Conservation (phyloP, 1,140 invertebrate species). For the Trissolcus basalis region DNA sequence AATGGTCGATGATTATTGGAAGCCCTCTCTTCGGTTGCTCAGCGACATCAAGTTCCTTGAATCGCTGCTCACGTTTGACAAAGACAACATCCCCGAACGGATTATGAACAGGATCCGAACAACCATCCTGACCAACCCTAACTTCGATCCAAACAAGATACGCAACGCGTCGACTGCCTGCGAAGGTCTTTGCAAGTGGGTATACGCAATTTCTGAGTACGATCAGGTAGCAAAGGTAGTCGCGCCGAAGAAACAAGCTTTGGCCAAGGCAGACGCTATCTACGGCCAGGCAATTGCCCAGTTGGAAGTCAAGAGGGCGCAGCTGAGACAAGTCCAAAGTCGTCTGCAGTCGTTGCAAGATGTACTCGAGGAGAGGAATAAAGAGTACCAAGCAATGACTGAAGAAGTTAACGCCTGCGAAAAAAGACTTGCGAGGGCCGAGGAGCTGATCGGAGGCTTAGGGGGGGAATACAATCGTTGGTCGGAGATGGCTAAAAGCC, state of each 20-base stretch:
- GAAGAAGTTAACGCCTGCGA: constrained; percentile 91
- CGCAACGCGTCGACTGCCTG: constrained; percentile 85
- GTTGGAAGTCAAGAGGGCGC: constrained; percentile 85
- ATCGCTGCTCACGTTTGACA: constrained; percentile 89
- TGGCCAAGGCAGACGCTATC: constrained; percentile 85
- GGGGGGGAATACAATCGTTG: constrained; percentile 90
- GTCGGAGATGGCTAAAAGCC: constrained; percentile 84
- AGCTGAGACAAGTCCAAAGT: constrained; percentile 82
- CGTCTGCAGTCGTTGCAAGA: constrained; percentile 80
- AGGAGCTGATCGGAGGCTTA: constrained; percentile 90
- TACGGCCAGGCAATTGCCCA: constrained; percentile 82
- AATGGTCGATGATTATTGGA: constrained; percentile 94
- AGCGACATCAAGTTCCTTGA: constrained; percentile 94
- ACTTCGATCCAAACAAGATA: constrained; percentile 94
- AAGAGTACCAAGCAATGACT: constrained; percentile 80
- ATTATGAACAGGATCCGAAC: constrained; percentile 90
- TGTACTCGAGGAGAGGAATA: constrained; percentile 79
- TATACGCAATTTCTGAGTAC: constrained; percentile 92
- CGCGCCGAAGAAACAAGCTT: constrained; percentile 87
- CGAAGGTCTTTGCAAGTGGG: constrained; percentile 92
- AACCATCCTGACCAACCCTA: constrained; percentile 87
- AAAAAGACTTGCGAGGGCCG: constrained; percentile 91
- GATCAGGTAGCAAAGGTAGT: constrained; percentile 95
- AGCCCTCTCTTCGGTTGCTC: constrained; percentile 90
- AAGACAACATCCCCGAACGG: constrained; percentile 89